phyloP scores from a whole-genome alignment of 37 sponge, comb jelly and placozoan genomes.

The Hormiphora californensis region DNA sequence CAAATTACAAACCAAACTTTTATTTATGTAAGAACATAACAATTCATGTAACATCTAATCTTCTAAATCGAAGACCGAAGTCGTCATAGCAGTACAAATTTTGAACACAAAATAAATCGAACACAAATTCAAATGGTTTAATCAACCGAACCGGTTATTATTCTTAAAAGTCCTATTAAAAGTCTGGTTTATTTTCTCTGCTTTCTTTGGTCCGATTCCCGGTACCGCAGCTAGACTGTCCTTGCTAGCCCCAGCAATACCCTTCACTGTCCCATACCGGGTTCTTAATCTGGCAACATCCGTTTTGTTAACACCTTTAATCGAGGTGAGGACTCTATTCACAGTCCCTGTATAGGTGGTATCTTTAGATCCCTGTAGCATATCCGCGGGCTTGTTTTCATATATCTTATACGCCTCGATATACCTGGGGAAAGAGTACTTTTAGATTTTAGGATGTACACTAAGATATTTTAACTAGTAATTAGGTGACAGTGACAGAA shows the following conservation, averaged over 20 bases:
- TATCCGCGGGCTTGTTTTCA: slow-evolving; percentile 29
- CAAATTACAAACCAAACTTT: too few relatives aligned
- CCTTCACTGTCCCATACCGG: neutral
- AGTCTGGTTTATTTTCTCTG: neutral
- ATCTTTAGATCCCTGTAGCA: slow-evolving; percentile 16
- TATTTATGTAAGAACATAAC: too few relatives aligned
- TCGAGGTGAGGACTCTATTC: neutral
- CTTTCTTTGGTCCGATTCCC: slow-evolving; percentile 25
- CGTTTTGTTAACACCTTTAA: slow-evolving; percentile 32
- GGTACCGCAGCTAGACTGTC: neutral
- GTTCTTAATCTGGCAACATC: slow-evolving; percentile 36
- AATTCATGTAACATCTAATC: too few relatives aligned
- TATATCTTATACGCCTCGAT: slow-evolving; percentile 45
- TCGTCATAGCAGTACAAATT: too few relatives aligned
- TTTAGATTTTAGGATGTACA: too few relatives aligned
- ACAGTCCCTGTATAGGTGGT: neutral
- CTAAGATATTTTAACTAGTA: too few relatives aligned
- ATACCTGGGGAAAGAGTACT: neutral
- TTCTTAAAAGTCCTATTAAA: neutral
- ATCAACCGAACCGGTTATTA: too few relatives aligned
- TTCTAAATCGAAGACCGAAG: too few relatives aligned
- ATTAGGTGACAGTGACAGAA: too few relatives aligned
- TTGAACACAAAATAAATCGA: too few relatives aligned
- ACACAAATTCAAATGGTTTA: too few relatives aligned
- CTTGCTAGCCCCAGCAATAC: neutral